phyloP scores from a whole-genome alignment of 2,797 vertebrate genomes.

The Ctenosaura bakeri region DNA sequence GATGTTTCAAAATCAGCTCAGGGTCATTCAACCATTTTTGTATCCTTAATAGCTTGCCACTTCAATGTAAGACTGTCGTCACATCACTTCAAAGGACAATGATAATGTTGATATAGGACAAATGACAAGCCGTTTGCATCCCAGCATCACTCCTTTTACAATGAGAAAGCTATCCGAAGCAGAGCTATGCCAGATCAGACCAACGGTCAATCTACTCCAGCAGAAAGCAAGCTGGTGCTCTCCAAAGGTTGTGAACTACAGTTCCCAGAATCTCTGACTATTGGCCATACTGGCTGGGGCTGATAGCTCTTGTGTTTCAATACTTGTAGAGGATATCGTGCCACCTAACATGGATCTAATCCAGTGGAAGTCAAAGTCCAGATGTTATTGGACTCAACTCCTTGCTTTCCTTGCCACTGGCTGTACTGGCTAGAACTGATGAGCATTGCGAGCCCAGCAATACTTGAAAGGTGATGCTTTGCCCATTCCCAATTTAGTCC shows the following conservation, averaged over 20 bases:
- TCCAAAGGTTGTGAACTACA: not conserved
- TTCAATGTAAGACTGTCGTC: not conserved
- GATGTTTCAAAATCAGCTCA: not conserved
- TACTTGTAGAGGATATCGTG: not conserved
- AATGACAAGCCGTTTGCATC: constrained; percentile 16
- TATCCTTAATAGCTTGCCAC: constrained; percentile 17
- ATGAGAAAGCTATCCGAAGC: not conserved
- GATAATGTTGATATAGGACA: not conserved
- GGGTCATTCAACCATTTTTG: constrained; percentile 26
- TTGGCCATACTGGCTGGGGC: not conserved
- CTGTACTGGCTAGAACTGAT: no score
- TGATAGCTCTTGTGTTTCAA: not conserved
- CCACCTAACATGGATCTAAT: no score
- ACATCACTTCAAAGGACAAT: not conserved
- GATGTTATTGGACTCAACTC: no score
- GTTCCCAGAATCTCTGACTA: not conserved
- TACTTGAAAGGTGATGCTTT: no score
- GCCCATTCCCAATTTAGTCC: no score
- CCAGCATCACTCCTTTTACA: not conserved
- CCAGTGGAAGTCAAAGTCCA: no score
- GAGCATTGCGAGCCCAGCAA: no score
- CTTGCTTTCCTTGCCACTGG: no score
- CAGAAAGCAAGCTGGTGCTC: not conserved
- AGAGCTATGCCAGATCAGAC: not conserved
- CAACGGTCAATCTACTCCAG: not conserved